Percentiles rank a stretch among this genome's conserved stretches.
Evolutionary conservation across 2,888 invertebrate genomes (phyloP).

Genomic region (Oscheius onirici): DNA sequence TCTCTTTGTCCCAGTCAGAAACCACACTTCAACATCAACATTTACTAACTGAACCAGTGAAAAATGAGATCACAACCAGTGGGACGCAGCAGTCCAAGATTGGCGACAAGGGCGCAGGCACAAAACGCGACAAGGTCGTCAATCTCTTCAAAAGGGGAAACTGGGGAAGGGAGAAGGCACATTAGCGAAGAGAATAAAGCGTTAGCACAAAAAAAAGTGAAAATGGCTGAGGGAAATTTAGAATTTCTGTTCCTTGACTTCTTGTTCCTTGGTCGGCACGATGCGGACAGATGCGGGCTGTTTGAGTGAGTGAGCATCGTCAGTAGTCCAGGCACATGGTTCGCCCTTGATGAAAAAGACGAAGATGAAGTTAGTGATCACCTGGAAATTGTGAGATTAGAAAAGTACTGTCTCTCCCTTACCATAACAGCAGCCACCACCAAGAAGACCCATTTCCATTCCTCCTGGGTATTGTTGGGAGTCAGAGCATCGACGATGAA

Average conservation of each 20-base stretch:
- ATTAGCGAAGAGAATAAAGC: not conserved
- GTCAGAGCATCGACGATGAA: slow-evolving; percentile 61
- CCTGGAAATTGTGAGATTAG: slow-evolving; percentile 36
- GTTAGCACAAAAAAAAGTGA: not conserved
- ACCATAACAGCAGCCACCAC: slow-evolving; percentile 56
- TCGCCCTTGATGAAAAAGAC: slow-evolving; percentile 59
- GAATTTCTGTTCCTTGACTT: slow-evolving; percentile 13
- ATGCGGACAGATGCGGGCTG: slow-evolving; percentile 11
- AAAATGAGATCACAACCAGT: too few relatives aligned
- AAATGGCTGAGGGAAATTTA: not conserved
- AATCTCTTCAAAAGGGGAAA: too few relatives aligned
- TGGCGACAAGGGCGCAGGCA: too few relatives aligned
- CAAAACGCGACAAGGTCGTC: too few relatives aligned
- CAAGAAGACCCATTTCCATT: slow-evolving; percentile 63
- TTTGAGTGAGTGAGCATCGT: slow-evolving; percentile 39
- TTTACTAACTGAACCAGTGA: too few relatives aligned
- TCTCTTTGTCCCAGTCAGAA: too few relatives aligned
- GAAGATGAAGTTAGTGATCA: slow-evolving; percentile 60
- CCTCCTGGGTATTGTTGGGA: slow-evolving; percentile 61
- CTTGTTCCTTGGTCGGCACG: slow-evolving; percentile 6
- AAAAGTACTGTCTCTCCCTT: slow-evolving; percentile 10
- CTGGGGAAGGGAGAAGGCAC: not conserved
- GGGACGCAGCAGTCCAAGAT: too few relatives aligned
- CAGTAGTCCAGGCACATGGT: slow-evolving; percentile 61
- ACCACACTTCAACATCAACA: too few relatives aligned